Evolutionary conservation across 2,797 vertebrate genomes (phyloP).

Genomic region (Australoheros facetus): DNA sequence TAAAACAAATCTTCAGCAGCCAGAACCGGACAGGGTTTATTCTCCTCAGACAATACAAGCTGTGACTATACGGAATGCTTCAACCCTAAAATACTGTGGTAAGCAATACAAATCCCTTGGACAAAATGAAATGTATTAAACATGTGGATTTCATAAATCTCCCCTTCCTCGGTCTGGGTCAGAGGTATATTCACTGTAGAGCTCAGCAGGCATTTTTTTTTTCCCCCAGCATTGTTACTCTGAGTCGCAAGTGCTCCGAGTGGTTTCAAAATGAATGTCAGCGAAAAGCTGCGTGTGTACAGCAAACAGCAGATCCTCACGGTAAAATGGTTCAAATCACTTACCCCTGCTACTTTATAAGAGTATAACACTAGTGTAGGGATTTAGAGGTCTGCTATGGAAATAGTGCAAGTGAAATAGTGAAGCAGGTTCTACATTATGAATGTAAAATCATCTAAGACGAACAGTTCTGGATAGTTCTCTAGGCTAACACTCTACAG

Average conservation of each 20-base stretch:
- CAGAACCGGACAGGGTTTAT: constrained; percentile 69
- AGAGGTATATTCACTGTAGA: constrained; percentile 79
- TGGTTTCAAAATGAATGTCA: constrained; percentile 78
- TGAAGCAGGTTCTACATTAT: constrained; percentile 32
- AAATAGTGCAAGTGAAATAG: constrained; percentile 41
- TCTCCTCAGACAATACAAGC: constrained; percentile 79
- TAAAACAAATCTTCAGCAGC: constrained; percentile 76
- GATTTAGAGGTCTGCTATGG: constrained; percentile 59
- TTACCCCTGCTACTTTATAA: constrained; percentile 67
- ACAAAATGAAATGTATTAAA: constrained; percentile 89
- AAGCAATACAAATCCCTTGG: constrained; percentile 83
- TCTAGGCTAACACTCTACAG: constrained; percentile 34
- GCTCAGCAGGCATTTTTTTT: constrained; percentile 71
- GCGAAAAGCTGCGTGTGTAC: constrained; percentile 71
- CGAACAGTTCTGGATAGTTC: constrained; percentile 34
- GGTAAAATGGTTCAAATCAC: constrained; percentile 73
- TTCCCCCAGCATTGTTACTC: constrained; percentile 68
- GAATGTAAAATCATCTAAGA: constrained; percentile 38
- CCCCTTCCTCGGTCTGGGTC: constrained; percentile 75
- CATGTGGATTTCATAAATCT: constrained; percentile 87
- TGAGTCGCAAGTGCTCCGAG: constrained; percentile 66
- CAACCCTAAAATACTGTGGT: constrained; percentile 78
- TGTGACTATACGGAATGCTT: constrained; percentile 75
- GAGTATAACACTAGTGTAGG: constrained; percentile 56
- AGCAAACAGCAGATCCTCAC: constrained; percentile 68